These are phyloP conservation scores for Fukomys damarensis DNA, from an alignment of 2,113 vertebrate species.

Conservation along the genomic window DNA sequence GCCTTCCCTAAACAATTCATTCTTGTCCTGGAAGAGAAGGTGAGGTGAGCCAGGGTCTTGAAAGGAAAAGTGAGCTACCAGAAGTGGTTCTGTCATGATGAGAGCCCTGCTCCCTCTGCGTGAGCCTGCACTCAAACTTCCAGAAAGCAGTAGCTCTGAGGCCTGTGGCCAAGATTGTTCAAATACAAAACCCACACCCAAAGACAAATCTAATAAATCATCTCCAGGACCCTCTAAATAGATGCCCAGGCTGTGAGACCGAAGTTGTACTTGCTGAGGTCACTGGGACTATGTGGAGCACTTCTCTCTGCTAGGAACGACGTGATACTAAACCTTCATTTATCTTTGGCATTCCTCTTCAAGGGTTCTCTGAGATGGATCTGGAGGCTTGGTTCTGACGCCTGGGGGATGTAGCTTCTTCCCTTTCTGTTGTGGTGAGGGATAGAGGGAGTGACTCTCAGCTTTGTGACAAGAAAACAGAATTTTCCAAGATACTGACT, in stretches of 20 bases:
- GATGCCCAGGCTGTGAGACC: background rate
- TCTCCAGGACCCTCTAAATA: background rate
- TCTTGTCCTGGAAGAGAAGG: background rate
- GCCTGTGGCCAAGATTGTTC: slow-evolving; percentile 50
- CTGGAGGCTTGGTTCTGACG: background rate
- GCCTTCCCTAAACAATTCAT: background rate
- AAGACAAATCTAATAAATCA: slow-evolving; percentile 42
- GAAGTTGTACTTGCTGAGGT: background rate
- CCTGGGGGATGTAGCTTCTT: background rate
- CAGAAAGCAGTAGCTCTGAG: slow-evolving; percentile 44
- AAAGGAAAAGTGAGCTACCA: background rate
- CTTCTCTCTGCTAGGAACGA: background rate
- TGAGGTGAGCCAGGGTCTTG: background rate
- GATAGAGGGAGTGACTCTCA: background rate
- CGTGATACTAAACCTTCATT: no score
- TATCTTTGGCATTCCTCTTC: background rate
- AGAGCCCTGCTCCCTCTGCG: background rate
- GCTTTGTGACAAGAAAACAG: background rate
- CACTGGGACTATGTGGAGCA: background rate
- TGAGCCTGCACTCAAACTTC: background rate
- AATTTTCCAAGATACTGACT: background rate
- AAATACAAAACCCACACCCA: slow-evolving; percentile 34
- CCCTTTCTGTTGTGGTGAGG: background rate
- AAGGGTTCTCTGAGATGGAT: background rate
- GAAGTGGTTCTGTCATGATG: background rate